A percentile compares a stretch with the other conserved stretches of the same genome.
These are phyloP conservation scores for Cyclophora punctaria DNA, from an alignment of 2,888 invertebrate genomes.

Conservation along the genomic window DNA sequence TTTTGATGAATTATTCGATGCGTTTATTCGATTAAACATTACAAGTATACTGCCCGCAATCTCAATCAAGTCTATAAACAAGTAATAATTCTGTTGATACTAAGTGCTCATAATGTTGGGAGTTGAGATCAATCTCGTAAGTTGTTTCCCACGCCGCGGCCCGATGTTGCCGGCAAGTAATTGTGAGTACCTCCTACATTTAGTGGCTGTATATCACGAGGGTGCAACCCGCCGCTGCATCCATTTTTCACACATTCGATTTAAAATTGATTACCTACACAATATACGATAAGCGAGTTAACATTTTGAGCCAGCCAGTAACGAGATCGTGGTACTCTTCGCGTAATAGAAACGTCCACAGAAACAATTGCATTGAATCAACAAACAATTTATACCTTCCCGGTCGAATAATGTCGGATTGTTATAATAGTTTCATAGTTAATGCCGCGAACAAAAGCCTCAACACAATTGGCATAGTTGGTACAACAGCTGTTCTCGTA, in stretches of 20 bases:
- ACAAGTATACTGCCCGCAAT: too few species aligned
- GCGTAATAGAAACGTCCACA: constrained; percentile 21
- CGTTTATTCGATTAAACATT: too few species aligned
- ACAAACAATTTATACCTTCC: constrained; percentile 30
- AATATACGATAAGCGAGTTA: constrained; percentile 21
- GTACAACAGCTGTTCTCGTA: constrained; percentile 51
- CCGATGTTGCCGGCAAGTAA: constrained; percentile 39
- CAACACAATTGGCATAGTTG: constrained; percentile 65
- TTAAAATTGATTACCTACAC: constrained; percentile 44
- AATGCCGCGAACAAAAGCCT: constrained; percentile 59
- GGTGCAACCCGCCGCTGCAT: constrained; percentile 29
- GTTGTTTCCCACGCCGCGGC: constrained; percentile 29
- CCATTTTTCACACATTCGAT: constrained; percentile 51
- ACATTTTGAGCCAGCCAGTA: constrained; percentile 12
- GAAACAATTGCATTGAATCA: constrained; percentile 24
- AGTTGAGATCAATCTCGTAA: constrained; percentile 7
- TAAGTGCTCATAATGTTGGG: not conserved
- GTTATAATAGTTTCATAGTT: constrained; percentile 59
- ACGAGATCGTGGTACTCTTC: constrained; percentile 4
- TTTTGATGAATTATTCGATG: too few species aligned
- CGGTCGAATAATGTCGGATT: constrained; percentile 29
- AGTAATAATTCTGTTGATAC: too few species aligned
- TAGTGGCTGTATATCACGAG: constrained; percentile 44
- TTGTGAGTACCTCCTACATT: constrained; percentile 41
- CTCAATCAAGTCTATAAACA: not conserved